Conservation (phyloP, 2,888 invertebrate species). For the Gerosis bhagava region DNA sequence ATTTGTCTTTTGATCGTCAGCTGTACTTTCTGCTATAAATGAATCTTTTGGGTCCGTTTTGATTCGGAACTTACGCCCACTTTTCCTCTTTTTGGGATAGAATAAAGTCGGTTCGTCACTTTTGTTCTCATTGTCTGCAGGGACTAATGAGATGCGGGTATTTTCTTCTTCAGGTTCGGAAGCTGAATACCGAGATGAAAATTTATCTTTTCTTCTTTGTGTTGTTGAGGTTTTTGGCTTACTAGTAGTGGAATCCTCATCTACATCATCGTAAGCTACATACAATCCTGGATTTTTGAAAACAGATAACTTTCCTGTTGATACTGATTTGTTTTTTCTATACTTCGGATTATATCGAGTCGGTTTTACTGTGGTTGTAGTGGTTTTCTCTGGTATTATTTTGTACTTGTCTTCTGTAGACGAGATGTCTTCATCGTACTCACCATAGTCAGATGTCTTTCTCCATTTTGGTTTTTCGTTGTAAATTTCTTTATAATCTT, state of each 20-base stretch:
- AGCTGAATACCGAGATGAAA: conserved; percentile 44
- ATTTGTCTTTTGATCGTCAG: conserved; percentile 8
- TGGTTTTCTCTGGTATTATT: conserved; percentile 37
- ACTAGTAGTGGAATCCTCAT: conserved; percentile 38
- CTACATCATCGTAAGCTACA: conserved; percentile 51
- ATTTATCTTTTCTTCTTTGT: conserved; percentile 30
- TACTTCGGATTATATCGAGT: conserved; percentile 19
- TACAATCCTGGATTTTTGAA: conserved; percentile 64
- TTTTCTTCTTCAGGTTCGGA: conserved; percentile 38
- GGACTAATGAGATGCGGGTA: conserved; percentile 61
- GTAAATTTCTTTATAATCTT: conserved; percentile 47
- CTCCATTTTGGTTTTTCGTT: conserved; percentile 37
- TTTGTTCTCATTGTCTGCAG: conserved; percentile 46
- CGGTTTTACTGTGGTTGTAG: conserved; percentile 34
- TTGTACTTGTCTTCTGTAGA: conserved; percentile 54
- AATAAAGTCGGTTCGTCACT: conserved; percentile 62
- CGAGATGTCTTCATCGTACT: conserved; percentile 51
- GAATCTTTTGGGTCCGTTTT: conserved; percentile 41
- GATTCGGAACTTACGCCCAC: conserved; percentile 43
- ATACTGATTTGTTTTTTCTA: conserved; percentile 41
- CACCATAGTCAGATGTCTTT: conserved; percentile 53
- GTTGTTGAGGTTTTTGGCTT: conserved; percentile 23
- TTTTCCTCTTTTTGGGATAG: conserved; percentile 58
- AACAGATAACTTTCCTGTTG: conserved; percentile 57
- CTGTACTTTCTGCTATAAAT: neutral